Evolutionary conservation across 1,140 invertebrate species (phyloP), one percentile per base, ranked within the genome.

Genomic region (Harpegnathos saltator): DNA sequence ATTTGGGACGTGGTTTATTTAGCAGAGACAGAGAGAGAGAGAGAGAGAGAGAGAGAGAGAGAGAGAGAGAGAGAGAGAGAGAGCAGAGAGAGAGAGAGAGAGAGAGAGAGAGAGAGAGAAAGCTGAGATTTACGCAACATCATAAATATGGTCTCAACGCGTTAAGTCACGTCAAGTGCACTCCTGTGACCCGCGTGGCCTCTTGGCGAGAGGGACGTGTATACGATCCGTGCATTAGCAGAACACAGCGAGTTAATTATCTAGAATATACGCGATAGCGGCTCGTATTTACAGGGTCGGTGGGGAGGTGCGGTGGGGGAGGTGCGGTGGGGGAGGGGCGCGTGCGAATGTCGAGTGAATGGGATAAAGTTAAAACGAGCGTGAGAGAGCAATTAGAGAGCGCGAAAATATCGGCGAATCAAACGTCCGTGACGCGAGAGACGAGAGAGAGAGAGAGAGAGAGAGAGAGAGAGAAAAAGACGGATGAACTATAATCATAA

Each of bases 371-470:
- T 71, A 80, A 78, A 44, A 71, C 52, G 75, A 80, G 75, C 65
- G 65, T 80, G 71, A 80, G 71, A 80, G 71, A 80, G 52, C 75
- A 65, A 80, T 80, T 80, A 69, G 22, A 7, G 7, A 33, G 38
- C 38, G 38, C 38, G 65, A 14, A n/a, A 71, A 63, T 63, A 58
- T 56, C 52, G 9, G 52, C 19, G 11, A 78, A 78, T 69, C 75
- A n/a, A n/a, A n/a, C n/a, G n/a, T n/a, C n/a, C n/a, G n/a, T n/a
- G n/a, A n/a, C n/a, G n/a, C n/a, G n/a, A n/a, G n/a, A n/a, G n/a
- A n/a, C n/a, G n/a, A n/a, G n/a, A n/a, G n/a, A n/a, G n/a, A n/a
- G n/a, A n/a, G n/a, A n/a, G n/a, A n/a, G n/a, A n/a, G n/a, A n/a
- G n/a, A n/a, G n/a, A n/a, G n/a, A n/a, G n/a, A n/a, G n/a, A n/a